Conservation (phyloP, 23 tunicate species). For the Trididemnum nubilum region DNA sequence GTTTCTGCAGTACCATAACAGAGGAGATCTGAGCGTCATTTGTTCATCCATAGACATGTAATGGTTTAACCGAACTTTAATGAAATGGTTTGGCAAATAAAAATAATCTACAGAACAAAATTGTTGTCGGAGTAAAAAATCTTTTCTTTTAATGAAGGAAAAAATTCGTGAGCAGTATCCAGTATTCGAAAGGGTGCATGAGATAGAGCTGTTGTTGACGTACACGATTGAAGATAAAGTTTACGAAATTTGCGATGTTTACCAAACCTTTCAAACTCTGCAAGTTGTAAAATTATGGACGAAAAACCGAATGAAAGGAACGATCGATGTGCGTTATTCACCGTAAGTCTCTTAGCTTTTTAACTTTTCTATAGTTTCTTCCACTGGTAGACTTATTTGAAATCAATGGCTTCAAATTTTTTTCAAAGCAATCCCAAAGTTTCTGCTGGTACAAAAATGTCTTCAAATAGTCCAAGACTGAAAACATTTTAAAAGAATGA, state of each 20-base stretch:
- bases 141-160: slow-evolving; percentile 16
- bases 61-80: background rate
- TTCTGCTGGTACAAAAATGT: too few relatives aligned
- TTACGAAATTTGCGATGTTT: slow-evolving; percentile 74
- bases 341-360: slow-evolving; percentile 26
- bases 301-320: slow-evolving; percentile 62
- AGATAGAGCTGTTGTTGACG: slow-evolving; percentile 44
- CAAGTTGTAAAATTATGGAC: slow-evolving; percentile 73
- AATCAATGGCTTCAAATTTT: too few relatives aligned
- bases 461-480: too few relatives aligned
- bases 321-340: slow-evolving; percentile 39
- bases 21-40: too few relatives aligned
- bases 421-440: too few relatives aligned
- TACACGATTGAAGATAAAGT: slow-evolving; percentile 53
- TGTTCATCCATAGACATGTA: too few relatives aligned
- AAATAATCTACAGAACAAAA: too few relatives aligned
- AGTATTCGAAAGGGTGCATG: slow-evolving; percentile 44
- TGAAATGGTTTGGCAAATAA: background rate
- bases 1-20: too few relatives aligned
- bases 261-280: slow-evolving; percentile 91
- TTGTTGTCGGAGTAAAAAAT: background rate
- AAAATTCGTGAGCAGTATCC: slow-evolving; percentile 57
- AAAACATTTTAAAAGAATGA: too few relatives aligned
- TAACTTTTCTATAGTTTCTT: background rate
- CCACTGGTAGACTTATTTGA: background rate